These are phyloP conservation scores for Lepidotrigona ventralis DNA, from an alignment of 1,140 invertebrate genomes.

Conservation along the genomic window DNA sequence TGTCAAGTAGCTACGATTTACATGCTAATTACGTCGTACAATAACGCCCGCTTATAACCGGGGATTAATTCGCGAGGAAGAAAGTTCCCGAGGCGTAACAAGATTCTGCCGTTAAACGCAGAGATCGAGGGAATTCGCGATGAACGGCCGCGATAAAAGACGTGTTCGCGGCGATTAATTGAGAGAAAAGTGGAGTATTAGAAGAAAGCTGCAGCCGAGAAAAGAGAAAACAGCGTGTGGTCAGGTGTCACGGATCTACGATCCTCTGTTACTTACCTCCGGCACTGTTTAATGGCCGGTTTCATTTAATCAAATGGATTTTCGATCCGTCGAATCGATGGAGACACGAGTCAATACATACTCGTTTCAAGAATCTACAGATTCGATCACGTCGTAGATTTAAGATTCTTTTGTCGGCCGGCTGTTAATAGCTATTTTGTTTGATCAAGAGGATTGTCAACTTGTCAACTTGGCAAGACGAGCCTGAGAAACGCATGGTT, in stretches of 20 bases:
- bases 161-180: conserved; percentile 32
- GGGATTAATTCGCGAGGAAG: conserved; percentile 16
- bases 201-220: conserved; percentile 27
- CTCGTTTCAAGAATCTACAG: too few species aligned
- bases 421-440: background rate
- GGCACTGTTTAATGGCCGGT: too few species aligned
- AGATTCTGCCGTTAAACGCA: background rate
- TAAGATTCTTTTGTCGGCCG: background rate
- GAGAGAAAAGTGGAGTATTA: conserved; percentile 31
- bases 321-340: too few species aligned
- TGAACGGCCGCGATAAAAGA: conserved; percentile 12
- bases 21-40: background rate
- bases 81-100: conserved; percentile 1
- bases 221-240: conserved; percentile 10
- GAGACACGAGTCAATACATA: too few species aligned
- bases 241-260: background rate
- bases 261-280: background rate
- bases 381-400: too few species aligned
- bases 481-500: too few species aligned
- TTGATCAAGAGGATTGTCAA: too few species aligned
- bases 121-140: background rate
- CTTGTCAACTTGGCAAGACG: too few species aligned
- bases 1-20: background rate
- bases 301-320: too few species aligned
- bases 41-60: background rate